Percentiles rank a stretch among this genome's conserved stretches.
Conservation (phyloP, 2,113 vertebrate species). For the Eublepharis macularius region DNA sequence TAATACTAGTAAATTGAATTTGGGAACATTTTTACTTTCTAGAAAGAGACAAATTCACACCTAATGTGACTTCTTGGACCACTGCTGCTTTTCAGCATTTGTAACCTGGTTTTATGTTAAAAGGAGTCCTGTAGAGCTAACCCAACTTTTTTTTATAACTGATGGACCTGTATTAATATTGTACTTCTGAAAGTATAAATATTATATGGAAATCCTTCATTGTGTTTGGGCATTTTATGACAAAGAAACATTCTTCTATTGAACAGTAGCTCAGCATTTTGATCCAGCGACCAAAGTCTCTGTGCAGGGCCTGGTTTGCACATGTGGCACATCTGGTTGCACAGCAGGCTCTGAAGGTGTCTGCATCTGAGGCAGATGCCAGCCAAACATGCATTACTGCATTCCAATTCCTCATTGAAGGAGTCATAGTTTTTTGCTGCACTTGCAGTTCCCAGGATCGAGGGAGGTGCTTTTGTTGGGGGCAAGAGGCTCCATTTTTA, state of each 20-base stretch:
- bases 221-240: constrained; percentile 79
- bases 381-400: neutral
- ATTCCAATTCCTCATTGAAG: neutral
- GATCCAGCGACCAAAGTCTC: neutral
- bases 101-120: constrained; percentile 82
- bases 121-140: constrained; percentile 79
- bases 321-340: neutral
- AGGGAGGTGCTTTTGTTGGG: neutral
- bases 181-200: constrained; percentile 89
- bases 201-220: constrained; percentile 82
- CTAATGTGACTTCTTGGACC: constrained; percentile 83
- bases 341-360: neutral
- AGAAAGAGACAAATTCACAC: constrained; percentile 77
- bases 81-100: constrained; percentile 85
- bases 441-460: neutral
- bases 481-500: neutral
- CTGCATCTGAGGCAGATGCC: neutral
- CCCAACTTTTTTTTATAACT: constrained; percentile 88
- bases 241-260: constrained; percentile 63
- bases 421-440: neutral
- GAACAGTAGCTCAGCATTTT: neutral
- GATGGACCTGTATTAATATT: constrained; percentile 93
- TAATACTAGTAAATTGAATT: constrained; percentile 78
- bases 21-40: constrained; percentile 70
- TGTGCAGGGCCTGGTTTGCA: neutral